Percentiles rank a stretch among this genome's conserved stretches.
Evolutionary conservation across 2,888 invertebrate genomes (phyloP).

Genomic region (Perizoma affinitatum): DNA sequence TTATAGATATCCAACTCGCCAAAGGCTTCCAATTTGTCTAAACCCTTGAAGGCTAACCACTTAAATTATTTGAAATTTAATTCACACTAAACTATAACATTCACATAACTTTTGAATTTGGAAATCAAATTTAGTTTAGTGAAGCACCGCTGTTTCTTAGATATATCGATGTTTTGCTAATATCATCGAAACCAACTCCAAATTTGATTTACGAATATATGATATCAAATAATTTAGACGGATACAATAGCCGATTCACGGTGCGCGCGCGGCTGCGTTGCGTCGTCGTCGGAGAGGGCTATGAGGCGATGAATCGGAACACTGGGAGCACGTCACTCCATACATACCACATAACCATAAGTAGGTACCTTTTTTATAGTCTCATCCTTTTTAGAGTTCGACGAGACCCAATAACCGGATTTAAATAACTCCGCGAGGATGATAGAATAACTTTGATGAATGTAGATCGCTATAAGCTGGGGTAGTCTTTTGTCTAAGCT

Average conservation of each 20-base stretch:
- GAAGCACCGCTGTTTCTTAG: slow-evolving; percentile 1
- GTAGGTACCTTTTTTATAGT: slow-evolving; percentile 51
- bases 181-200: neutral
- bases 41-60: slow-evolving; percentile 20
- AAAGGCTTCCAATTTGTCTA: slow-evolving; percentile 21
- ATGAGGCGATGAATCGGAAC: slow-evolving; percentile 56
- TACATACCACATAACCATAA: slow-evolving; percentile 33
- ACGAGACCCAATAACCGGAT: slow-evolving; percentile 46
- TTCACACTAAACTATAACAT: slow-evolving; percentile 12
- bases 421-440: slow-evolving; percentile 1
- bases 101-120: slow-evolving; percentile 2
- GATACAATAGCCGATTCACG: slow-evolving; percentile 25
- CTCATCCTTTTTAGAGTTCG: slow-evolving; percentile 66
- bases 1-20: slow-evolving; percentile 27
- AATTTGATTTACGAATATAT: slow-evolving; percentile 9
- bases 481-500: no score
- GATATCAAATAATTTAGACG: slow-evolving; percentile 11
- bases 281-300: slow-evolving; percentile 41
- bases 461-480: neutral
- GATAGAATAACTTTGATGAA: slow-evolving; percentile 1
- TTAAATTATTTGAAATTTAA: slow-evolving; percentile 25
- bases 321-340: slow-evolving; percentile 44
- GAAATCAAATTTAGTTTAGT: neutral
- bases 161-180: neutral
- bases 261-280: slow-evolving; percentile 41